Evolutionary conservation across 2,797 vertebrate genomes (phyloP).

Genomic region (Aeoliscus strigatus): DNA sequence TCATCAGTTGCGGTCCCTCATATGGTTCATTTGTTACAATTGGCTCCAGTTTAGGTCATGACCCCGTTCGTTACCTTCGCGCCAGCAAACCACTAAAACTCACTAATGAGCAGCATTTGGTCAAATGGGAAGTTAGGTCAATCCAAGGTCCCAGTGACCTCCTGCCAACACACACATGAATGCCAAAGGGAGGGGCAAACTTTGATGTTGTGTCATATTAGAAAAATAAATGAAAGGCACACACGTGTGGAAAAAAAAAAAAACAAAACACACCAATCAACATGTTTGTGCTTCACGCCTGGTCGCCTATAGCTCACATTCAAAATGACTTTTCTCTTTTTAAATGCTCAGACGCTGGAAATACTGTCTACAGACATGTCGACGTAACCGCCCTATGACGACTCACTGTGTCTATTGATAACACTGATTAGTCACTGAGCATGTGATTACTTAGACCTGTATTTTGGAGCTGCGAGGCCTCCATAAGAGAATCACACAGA

Average conservation of each 20-base stretch:
- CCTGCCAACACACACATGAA: slow-evolving; percentile 7
- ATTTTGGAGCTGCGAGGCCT: too few species aligned
- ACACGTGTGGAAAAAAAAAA: not conserved
- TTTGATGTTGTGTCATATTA: slow-evolving; percentile 34
- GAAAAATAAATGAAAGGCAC: slow-evolving; percentile 2
- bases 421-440: too few species aligned
- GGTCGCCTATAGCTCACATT: too few species aligned
- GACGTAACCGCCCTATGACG: too few species aligned
- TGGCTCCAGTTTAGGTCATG: slow-evolving; percentile 32
- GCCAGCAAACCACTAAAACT: slow-evolving; percentile 44
- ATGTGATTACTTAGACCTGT: too few species aligned
- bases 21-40: slow-evolving; percentile 32
- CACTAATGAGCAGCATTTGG: slow-evolving; percentile 62
- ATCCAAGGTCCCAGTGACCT: slow-evolving; percentile 33
- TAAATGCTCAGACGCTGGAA: too few species aligned
- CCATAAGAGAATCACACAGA: too few species aligned
- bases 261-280: not conserved
- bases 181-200: slow-evolving; percentile 6
- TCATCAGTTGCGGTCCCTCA: slow-evolving; percentile 28
- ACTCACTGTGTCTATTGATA: too few species aligned
- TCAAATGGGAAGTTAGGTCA: slow-evolving; percentile 36
- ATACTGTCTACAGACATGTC: too few species aligned
- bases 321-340: too few species aligned
- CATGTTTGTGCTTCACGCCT: too few species aligned
- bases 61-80: slow-evolving; percentile 43